Percentiles rank a stretch among this genome's conserved stretches.
phyloP scores from a whole-genome alignment of 2,797 vertebrate species.

The Phoxinus dragarum region DNA sequence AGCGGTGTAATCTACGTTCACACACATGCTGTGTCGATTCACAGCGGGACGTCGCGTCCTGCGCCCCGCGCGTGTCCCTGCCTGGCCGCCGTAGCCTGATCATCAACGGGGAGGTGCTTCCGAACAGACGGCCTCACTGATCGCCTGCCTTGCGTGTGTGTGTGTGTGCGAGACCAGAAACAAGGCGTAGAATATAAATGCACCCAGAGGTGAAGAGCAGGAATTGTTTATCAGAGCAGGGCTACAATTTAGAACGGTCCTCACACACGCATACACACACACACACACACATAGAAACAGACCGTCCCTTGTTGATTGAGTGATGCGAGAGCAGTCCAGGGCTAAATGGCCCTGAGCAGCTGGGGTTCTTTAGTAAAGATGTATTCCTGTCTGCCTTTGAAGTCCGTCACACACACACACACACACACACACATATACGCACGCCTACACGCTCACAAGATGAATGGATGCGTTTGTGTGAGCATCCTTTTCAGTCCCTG shows the following conservation, averaged over 20 bases:
- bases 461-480: slow-evolving; percentile 65
- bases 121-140: slow-evolving; percentile 30
- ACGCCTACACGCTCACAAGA: slow-evolving; percentile 30
- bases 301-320: slow-evolving; percentile 55
- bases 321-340: slow-evolving; percentile 53
- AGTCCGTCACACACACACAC: slow-evolving; percentile 46
- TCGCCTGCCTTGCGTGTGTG: slow-evolving; percentile 11
- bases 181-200: slow-evolving; percentile 57
- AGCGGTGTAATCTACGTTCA: background rate
- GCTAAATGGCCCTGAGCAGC: slow-evolving; percentile 57
- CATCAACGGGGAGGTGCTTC: slow-evolving; percentile 32
- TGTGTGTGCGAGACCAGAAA: slow-evolving; percentile 18
- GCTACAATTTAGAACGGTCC: slow-evolving; percentile 48
- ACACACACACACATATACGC: slow-evolving; percentile 36
- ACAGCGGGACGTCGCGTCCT: background rate
- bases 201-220: slow-evolving; percentile 53
- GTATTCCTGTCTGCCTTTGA: slow-evolving; percentile 59
- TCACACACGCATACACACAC: slow-evolving; percentile 46
- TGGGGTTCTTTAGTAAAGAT: slow-evolving; percentile 59
- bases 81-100: slow-evolving; percentile 26
- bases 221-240: slow-evolving; percentile 57
- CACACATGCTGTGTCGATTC: background rate
- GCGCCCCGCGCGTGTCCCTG: background rate
- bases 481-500: slow-evolving; percentile 41
- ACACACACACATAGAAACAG: slow-evolving; percentile 52